Percentiles rank a stretch among this genome's conserved stretches.
Evolutionary conservation across 2,888 invertebrate species (phyloP).

Genomic region (Conus canariensis): DNA sequence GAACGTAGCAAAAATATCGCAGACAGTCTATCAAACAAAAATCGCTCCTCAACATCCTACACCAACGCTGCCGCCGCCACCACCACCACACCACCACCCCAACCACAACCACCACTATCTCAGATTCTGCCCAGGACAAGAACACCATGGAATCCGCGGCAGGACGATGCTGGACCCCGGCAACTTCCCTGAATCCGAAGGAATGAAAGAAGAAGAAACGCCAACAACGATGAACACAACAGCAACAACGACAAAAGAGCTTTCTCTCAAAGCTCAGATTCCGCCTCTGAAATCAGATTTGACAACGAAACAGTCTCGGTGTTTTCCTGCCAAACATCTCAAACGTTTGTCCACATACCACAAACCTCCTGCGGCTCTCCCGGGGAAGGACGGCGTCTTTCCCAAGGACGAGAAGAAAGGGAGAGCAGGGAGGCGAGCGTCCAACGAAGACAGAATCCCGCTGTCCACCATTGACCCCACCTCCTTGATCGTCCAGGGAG

Average conservation of each 20-base stretch:
- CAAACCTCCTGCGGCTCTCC: neutral
- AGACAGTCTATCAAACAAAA: neutral
- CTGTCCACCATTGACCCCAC: neutral
- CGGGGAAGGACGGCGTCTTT: neutral
- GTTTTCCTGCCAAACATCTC: slow-evolving; percentile 14
- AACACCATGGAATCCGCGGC: neutral
- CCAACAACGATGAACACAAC: neutral
- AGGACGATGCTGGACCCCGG: neutral
- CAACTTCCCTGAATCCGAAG: neutral
- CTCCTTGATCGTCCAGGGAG: neutral
- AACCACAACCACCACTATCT: neutral
- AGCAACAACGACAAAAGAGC: neutral
- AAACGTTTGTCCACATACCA: neutral
- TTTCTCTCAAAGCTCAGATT: neutral
- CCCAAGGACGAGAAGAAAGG: neutral
- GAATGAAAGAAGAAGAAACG: neutral
- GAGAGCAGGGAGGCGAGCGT: neutral
- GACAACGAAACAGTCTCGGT: neutral
- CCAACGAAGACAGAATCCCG: neutral
- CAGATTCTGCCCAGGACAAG: neutral
- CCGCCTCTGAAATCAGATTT: neutral
- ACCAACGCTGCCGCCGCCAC: neutral
- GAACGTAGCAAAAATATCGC: neutral
- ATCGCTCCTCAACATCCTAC: neutral
- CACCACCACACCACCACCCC: neutral